Base-by-base conservation (phyloP, 2,888 invertebrate species). In the Drosophila prolongata region DNA sequence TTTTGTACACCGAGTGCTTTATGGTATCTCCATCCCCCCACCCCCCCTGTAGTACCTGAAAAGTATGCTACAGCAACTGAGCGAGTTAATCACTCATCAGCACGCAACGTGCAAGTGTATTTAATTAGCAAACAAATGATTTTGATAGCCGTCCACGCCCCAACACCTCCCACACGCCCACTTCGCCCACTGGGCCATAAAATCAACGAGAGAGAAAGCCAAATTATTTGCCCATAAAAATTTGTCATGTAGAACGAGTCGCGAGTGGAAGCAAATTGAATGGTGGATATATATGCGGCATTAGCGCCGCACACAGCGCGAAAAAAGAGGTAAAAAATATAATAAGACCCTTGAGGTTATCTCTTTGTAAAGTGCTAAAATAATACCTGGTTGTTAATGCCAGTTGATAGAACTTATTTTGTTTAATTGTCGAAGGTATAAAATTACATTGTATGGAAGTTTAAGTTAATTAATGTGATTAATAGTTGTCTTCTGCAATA, bases 121-220 rank as follows among this genome's bases (percentile, higher is more conserved):
- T 87, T 78, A 87, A 82, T 82, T 87, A 77, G 73, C 73, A 71
- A 62, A 65, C 75, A 81, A 82, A 81, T 85, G 64, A 81, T 73
- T 80, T 75, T 70, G 8, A 69, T 74, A 67, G 58, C 53, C 43
- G 14, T n/a, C 54, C 53, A 60, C 46, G 67, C 55, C 69, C 44
- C 47, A 65, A 59, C 58, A 37, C 66, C 68, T 3, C 16, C 50
- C 11, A 5, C 10, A 34, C 49, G 19, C 49, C 46, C 42, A 24
- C 24, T 24, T 0, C 24, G 24, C 24, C 24, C 24, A 47, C 42
- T 40, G 57, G 40, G 73, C 49, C 71, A 62, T 78, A 66, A 76
- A 76, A 76, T 75, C 52, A 77, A 71, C 79, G 50, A 66, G 77
- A 57, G 56, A 75, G 50, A 47, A 56, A 57, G 64, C 80, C 64